Percentiles rank a stretch among this genome's conserved stretches.
Evolutionary conservation across 2,113 vertebrate genomes (phyloP).

Genomic region (Catharus minimus): DNA sequence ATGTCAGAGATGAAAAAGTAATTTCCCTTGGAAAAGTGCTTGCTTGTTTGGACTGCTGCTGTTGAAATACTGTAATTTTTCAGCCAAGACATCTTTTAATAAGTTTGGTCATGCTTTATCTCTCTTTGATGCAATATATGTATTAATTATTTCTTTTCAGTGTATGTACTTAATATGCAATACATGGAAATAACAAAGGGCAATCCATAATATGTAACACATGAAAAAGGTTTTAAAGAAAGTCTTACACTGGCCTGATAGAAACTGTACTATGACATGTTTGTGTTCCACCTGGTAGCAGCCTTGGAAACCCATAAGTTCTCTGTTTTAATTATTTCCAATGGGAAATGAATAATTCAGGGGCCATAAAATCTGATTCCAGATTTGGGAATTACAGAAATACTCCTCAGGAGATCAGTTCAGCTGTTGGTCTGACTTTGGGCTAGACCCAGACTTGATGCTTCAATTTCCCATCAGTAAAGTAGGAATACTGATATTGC

Average conservation of each 20-base stretch:
- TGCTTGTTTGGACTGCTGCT: not conserved
- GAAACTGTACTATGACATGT: not conserved
- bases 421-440: not conserved
- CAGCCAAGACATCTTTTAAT: not conserved
- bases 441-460: not conserved
- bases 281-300: not conserved
- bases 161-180: not conserved
- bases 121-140: not conserved
- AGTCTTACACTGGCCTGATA: not conserved
- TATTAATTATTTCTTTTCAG: not conserved
- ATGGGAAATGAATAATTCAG: constrained; percentile 12
- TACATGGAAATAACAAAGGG: not conserved
- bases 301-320: not conserved
- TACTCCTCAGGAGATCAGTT: not conserved
- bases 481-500: not conserved
- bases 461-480: not conserved
- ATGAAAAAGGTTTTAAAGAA: not conserved
- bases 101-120: not conserved
- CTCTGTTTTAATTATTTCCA: not conserved
- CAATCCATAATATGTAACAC: not conserved
- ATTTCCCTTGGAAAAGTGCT: not conserved
- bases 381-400: not conserved
- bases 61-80: not conserved
- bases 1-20: not conserved
- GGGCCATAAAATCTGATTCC: not conserved